These are phyloP conservation scores for Acrocephalus arundinaceus DNA, from an alignment of 2,113 vertebrate species.

Conservation along the genomic window DNA sequence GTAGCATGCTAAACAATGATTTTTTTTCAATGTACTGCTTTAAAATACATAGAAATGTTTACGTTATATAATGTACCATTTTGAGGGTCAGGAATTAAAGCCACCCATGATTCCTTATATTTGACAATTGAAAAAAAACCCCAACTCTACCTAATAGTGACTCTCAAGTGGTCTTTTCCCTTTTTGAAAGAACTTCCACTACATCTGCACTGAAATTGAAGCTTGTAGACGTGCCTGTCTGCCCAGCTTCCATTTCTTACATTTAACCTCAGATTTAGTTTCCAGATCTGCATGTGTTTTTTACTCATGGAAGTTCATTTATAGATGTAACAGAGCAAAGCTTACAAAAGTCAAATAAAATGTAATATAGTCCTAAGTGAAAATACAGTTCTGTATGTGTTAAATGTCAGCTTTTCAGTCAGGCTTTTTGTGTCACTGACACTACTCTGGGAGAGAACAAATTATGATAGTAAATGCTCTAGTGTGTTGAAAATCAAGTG, in stretches of 20 bases:
- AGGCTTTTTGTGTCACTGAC: not conserved
- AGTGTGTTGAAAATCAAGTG: not conserved
- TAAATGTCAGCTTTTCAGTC: not conserved
- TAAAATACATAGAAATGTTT: not conserved
- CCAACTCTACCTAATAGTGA: not conserved
- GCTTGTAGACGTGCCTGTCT: conserved; percentile 13
- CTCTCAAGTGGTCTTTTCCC: conserved; percentile 35
- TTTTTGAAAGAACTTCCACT: conserved; percentile 49
- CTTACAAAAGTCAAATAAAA: not conserved
- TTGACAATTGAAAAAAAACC: not conserved
- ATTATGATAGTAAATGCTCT: not conserved
- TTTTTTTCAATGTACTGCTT: not conserved
- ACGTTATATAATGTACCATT: not conserved
- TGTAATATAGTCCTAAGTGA: not conserved
- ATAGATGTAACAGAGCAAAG: not conserved
- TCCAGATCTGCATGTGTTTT: conserved; percentile 32
- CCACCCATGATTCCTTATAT: not conserved
- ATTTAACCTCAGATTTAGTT: conserved; percentile 43
- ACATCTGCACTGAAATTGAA: conserved; percentile 29
- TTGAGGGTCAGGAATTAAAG: not conserved
- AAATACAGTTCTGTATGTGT: not conserved
- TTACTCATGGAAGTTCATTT: conserved; percentile 20
- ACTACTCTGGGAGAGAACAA: not conserved
- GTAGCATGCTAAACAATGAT: not conserved
- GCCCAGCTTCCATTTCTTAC: conserved; percentile 49